Base-by-base conservation (phyloP, 1,140 invertebrate species). In the Parapsyche elsis region DNA sequence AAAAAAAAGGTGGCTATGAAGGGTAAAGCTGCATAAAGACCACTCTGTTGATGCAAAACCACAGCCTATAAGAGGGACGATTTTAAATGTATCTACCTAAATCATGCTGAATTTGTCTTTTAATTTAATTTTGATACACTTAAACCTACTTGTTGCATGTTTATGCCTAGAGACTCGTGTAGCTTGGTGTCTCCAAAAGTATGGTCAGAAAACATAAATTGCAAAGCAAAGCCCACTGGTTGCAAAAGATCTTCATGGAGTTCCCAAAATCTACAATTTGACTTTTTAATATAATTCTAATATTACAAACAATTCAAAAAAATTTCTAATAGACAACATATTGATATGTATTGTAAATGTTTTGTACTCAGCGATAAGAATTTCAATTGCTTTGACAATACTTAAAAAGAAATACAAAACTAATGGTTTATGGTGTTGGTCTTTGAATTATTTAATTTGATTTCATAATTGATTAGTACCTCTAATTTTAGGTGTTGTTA, bases 181-280 rank as follows among this genome's bases (percentile, higher is more conserved):
- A 95, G 0, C 91, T 93, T 0, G 94, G 94, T 64, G 94, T 88
- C 80, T 93, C 91, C 0, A 92, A 93, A 14, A 95, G 88, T 84
- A 95, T 90, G 0, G 92, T 91, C 76, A 93, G 92, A 83, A 92
- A 93, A 1, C 91, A 91, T 89, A 92, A 92, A 81, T 93, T 91
- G 80, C 90, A 90, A 67, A 92, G 86, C 21, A 93, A 88, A 0
- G 92, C 93, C 91, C 91, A 93, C 92, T 92, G 4, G 86, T 91
- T 0, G 94, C 84, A 53, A 95, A 92, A 14, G 87, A 79, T 14
- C 85, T 85, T 93, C 93, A 94, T 0, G 93, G 93, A 21, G 86
- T 88, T 7, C 77, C 78, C n/a, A 77, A 67, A 78, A 14, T 14
- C 75, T 77, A 16, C 7, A 38, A 38, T 38, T 38, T 38, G 30